phyloP scores from a whole-genome alignment of 92 coral and sea anemone genomes.

The Virgularia gustaviana region DNA sequence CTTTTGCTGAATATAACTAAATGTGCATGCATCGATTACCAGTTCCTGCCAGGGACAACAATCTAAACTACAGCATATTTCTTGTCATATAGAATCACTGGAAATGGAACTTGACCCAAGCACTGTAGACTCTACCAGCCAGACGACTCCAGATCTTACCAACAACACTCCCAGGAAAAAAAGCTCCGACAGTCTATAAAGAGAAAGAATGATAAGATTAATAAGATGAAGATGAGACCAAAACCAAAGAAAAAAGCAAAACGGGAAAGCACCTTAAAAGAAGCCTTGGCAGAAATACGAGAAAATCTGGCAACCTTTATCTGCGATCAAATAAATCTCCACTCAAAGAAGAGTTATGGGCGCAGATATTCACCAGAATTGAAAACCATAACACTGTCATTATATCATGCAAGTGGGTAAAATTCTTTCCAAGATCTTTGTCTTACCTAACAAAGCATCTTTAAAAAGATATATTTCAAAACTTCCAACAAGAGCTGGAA shows the following conservation, averaged over 20 bases:
- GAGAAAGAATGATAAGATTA: too few species aligned
- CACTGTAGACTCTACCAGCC: neutral
- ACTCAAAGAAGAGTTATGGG: constrained; percentile 15
- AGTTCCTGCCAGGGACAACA: neutral
- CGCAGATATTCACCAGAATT: constrained; percentile 20
- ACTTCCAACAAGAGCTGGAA: constrained; percentile 8
- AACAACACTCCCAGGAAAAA: neutral
- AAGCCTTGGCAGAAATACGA: constrained; percentile 7
- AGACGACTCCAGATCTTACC: neutral
- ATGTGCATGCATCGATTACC: neutral
- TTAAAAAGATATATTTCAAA: constrained; percentile 20
- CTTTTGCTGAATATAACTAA: neutral
- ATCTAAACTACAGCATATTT: constrained; percentile 1
- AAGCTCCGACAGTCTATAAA: too few species aligned
- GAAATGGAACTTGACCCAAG: neutral
- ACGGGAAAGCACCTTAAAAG: neutral
- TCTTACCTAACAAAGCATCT: constrained; percentile 21
- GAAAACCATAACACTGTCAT: constrained; percentile 20
- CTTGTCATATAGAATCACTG: neutral
- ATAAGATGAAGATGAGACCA: too few species aligned
- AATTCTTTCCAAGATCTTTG: constrained; percentile 17
- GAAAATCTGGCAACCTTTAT: constrained; percentile 6
- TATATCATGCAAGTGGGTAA: constrained; percentile 35
- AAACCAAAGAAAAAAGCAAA: constrained; percentile 11
- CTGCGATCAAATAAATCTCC: constrained; percentile 20